phyloP scores from a whole-genome alignment of 1,140 invertebrate species.

The Propsilocerus akamusi region DNA sequence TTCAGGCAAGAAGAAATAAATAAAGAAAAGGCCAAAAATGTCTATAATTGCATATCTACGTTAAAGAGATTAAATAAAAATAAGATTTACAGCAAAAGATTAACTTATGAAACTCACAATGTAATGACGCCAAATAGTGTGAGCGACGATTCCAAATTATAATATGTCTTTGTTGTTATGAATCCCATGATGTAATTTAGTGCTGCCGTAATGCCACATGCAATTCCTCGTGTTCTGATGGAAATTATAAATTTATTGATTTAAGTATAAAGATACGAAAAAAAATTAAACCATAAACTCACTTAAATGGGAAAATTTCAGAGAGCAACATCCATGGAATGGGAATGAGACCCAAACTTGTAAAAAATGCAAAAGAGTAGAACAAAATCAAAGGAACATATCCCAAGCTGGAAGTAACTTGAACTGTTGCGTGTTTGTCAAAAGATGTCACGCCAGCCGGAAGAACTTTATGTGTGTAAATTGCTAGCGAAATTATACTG shows the following conservation, averaged over 20 bases:
- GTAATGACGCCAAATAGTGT: slow-evolving; percentile 37
- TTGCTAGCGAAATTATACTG: neutral
- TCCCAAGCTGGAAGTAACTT: neutral
- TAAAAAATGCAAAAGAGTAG: slow-evolving; percentile 8
- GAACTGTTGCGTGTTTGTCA: slow-evolving; percentile 1
- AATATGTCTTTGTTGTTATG: slow-evolving; percentile 39
- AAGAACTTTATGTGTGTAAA: slow-evolving; percentile 1
- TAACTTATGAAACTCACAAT: slow-evolving; percentile 28
- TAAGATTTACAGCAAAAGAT: neutral
- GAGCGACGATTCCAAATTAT: slow-evolving; percentile 26
- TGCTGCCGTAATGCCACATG: slow-evolving; percentile 34
- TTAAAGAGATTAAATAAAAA: neutral
- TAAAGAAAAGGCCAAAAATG: slow-evolving; percentile 23
- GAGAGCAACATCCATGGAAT: slow-evolving; percentile 31
- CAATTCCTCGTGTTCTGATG: slow-evolving; percentile 30
- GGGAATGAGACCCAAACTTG: slow-evolving; percentile 8
- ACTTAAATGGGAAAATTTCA: slow-evolving; percentile 23
- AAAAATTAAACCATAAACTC: slow-evolving; percentile 3
- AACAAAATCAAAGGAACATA: slow-evolving; percentile 10
- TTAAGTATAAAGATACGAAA: no score
- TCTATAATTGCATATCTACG: neutral
- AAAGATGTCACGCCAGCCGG: slow-evolving; percentile 1
- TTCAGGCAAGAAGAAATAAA: slow-evolving; percentile 55
- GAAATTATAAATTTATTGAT: slow-evolving; percentile 13
- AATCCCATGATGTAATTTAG: slow-evolving; percentile 38